Percentiles rank a stretch among this genome's conserved stretches.
Evolutionary conservation across 1,140 invertebrate genomes (phyloP).

Genomic region (Hermetia illucens): DNA sequence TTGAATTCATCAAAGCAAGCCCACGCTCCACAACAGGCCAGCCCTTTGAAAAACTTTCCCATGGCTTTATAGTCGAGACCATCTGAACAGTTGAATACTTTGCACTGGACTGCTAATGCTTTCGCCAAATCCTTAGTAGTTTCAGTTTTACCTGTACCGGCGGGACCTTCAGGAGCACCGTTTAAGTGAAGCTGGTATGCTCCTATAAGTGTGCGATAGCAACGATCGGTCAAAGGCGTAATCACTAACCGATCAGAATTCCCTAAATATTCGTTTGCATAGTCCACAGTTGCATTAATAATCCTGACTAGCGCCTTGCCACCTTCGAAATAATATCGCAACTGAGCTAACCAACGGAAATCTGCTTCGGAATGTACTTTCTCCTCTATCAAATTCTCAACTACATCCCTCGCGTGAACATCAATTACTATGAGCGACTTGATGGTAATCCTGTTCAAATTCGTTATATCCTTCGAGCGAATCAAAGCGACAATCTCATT

Average conservation of each 20-base stretch:
- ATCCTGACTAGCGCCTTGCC: conserved; percentile 64
- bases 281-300: conserved; percentile 71
- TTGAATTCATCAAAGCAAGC: conserved; percentile 94
- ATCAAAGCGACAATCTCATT: conserved; percentile 49
- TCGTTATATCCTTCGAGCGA: conserved; percentile 38
- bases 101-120: conserved; percentile 80
- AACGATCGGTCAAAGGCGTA: conserved; percentile 68
- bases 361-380: conserved; percentile 59
- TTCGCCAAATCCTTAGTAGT: conserved; percentile 82
- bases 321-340: conserved; percentile 84
- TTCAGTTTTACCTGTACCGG: conserved; percentile 81
- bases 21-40: conserved; percentile 82
- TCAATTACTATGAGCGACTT: conserved; percentile 81
- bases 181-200: conserved; percentile 77
- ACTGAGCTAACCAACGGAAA: conserved; percentile 83
- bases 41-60: conserved; percentile 81
- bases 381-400: conserved; percentile 54
- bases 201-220: conserved; percentile 76
- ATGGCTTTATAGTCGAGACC: conserved; percentile 88
- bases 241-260: conserved; percentile 63
- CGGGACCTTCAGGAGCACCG: conserved; percentile 80
- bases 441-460: conserved; percentile 58
- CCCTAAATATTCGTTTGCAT: conserved; percentile 85
- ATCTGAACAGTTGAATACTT: conserved; percentile 90
- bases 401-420: conserved; percentile 82